Base-by-base conservation (phyloP, 2,113 vertebrate species). In the Nesogale talazaci region DNA sequence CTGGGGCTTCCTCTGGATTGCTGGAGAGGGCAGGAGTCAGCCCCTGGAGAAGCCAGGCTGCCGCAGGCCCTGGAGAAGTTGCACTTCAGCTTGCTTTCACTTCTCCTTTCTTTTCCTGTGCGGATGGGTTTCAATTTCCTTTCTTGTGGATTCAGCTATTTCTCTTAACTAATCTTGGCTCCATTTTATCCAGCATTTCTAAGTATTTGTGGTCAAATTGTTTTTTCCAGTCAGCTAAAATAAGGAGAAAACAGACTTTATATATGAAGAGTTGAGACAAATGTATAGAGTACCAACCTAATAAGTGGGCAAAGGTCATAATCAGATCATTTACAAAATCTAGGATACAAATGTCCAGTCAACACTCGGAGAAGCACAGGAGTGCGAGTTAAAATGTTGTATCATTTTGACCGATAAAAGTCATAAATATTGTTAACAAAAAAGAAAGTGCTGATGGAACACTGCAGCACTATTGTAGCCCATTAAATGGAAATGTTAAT, bases 71-170 rank as follows among this genome's bases (percentile, higher is more conserved):
- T 42, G n/a, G 19, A 65, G 82, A 93, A 89, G 88, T 70, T 88
- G 65, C 90, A 83, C 70, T 20, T 70, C 81, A 83, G 87, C 56
- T 65, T 75, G 23, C 92, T 96, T 96, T 96, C 96, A 96, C 88
- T 96, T 97, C 96, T 87, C 94, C 84, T 94, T 96, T 91, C 94
- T 95, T 94, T 94, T 92, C 92, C 86, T 69, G 91, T 89, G 89
- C 94, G 79, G 85, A 61, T 19, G 40, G 86, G 89, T 94, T 95
- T 92, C 93, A 23, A 76, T 87, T 92, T 91, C 25, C 90, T 91
- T 97, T 96, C 94, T 76, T 96, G 95, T 86, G 69, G 92, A 96
- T 56, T 96, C 96, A 97, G 96, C 96, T 94, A 52, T 96, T 96
- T 91, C 82, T 92, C 93, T 80, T 77, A 79, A 88, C 27, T 77